Evolutionary conservation across 1,140 invertebrate species (phyloP).

Genomic region (Centruroides vittatus): DNA sequence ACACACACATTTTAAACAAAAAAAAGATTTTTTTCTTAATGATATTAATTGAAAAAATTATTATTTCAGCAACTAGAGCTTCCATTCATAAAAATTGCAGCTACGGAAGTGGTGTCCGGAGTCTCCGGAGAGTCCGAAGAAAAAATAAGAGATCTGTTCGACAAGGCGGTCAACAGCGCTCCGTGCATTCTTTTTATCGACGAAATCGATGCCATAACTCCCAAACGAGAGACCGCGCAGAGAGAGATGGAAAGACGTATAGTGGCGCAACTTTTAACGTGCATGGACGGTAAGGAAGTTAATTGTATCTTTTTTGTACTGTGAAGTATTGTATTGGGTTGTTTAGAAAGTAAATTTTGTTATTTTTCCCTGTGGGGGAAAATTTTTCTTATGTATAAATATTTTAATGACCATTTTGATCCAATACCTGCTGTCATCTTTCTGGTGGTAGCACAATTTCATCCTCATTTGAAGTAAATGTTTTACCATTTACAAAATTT

Average conservation of each 20-base stretch:
- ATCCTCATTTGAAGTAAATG: too few relatives aligned
- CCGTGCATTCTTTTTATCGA: slow-evolving; percentile 87
- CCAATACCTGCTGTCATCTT: too few relatives aligned
- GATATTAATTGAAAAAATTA: neutral
- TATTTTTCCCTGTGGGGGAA: too few relatives aligned
- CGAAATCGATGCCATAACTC: slow-evolving; percentile 81
- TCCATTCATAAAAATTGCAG: slow-evolving; percentile 68
- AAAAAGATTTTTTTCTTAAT: neutral
- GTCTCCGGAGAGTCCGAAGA: slow-evolving; percentile 88
- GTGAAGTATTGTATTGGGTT: too few relatives aligned
- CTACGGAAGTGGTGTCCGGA: slow-evolving; percentile 84
- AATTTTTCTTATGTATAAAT: too few relatives aligned
- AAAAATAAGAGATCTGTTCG: slow-evolving; percentile 78
- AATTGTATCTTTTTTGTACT: too few relatives aligned
- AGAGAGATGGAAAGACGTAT: slow-evolving; percentile 91
- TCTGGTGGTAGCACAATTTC: too few relatives aligned
- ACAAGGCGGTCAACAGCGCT: slow-evolving; percentile 52
- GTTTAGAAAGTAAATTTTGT: too few relatives aligned
- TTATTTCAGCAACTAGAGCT: slow-evolving; percentile 39
- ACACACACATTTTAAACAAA: neutral
- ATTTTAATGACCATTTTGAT: too few relatives aligned
- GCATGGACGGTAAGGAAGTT: slow-evolving; percentile 53
- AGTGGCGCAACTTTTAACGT: slow-evolving; percentile 77
- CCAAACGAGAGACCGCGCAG: slow-evolving; percentile 66
- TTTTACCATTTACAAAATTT: too few relatives aligned